These are phyloP conservation scores for Coracopsis vasa DNA, from an alignment of 2,113 vertebrate genomes.

Conservation along the genomic window DNA sequence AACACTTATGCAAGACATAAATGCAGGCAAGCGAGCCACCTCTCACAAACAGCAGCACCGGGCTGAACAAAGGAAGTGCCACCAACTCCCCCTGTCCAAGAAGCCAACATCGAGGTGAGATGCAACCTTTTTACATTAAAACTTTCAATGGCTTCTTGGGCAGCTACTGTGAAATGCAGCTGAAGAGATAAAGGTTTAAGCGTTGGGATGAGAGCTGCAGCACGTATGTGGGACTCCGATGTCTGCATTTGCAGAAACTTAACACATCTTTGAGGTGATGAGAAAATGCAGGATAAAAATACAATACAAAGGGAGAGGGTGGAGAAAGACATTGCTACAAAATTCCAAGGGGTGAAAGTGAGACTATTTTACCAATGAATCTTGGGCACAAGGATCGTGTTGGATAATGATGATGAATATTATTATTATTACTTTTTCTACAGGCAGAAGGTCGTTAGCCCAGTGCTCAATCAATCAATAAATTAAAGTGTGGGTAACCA, in stretches of 20 bases:
- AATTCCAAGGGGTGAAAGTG: background rate
- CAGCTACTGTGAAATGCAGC: background rate
- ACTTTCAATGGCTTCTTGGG: background rate
- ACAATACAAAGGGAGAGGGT: background rate
- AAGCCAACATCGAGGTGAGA: background rate
- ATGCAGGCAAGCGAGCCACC: accelerated
- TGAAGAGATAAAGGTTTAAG: background rate
- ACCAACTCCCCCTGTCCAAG: background rate
- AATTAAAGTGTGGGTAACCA: background rate
- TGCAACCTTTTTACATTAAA: no score
- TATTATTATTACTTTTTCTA: background rate
- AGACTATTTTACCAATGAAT: background rate
- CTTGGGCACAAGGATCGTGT: background rate
- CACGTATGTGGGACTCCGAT: accelerated
- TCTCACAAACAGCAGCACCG: accelerated
- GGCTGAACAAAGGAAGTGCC: background rate
- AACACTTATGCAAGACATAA: background rate
- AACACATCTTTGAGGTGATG: background rate
- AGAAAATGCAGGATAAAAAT: background rate
- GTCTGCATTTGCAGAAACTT: background rate
- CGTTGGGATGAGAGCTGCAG: background rate
- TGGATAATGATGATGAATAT: background rate
- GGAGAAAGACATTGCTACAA: background rate
- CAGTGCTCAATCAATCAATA: no score
- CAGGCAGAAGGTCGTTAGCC: background rate